Evolutionary conservation across 2,888 invertebrate genomes (phyloP).

Genomic region (Chymomyza amoena): DNA sequence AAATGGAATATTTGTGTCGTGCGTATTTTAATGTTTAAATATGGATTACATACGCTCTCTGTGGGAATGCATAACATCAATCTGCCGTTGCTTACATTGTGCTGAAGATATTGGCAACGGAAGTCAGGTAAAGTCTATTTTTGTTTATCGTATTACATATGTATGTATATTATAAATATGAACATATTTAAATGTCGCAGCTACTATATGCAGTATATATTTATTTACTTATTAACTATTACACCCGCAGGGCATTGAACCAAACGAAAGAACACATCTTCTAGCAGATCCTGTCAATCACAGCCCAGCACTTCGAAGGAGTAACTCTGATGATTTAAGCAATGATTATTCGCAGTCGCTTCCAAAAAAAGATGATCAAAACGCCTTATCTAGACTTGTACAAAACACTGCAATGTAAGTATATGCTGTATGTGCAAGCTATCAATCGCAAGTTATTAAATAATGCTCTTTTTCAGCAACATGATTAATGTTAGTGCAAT

Average conservation of each 20-base stretch:
- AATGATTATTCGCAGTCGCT: slow-evolving; percentile 82
- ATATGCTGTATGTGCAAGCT: slow-evolving; percentile 5
- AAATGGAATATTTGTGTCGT: background rate
- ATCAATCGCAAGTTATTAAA: slow-evolving; percentile 12
- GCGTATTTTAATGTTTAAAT: background rate
- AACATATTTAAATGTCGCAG: background rate
- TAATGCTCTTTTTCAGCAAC: slow-evolving; percentile 81
- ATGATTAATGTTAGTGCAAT: slow-evolving; percentile 96
- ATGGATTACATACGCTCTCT: slow-evolving; percentile 76
- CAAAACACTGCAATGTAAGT: slow-evolving; percentile 93
- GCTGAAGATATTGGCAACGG: slow-evolving; percentile 67
- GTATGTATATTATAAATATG: background rate
- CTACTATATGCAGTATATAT: background rate
- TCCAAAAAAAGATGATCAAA: slow-evolving; percentile 93
- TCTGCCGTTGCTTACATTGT: slow-evolving; percentile 77
- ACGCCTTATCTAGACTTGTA: slow-evolving; percentile 91
- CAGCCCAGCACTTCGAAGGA: slow-evolving; percentile 85
- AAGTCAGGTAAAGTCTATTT: slow-evolving; percentile 61
- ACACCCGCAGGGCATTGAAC: slow-evolving; percentile 75
- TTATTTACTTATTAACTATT: background rate
- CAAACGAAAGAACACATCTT: slow-evolving; percentile 88
- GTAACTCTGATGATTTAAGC: slow-evolving; percentile 85
- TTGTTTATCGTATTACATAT: no score
- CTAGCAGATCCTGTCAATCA: slow-evolving; percentile 88
- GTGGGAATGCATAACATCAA: slow-evolving; percentile 71